phyloP scores from a whole-genome alignment of 2,888 invertebrate species.

The Drosophila aldrichi region DNA sequence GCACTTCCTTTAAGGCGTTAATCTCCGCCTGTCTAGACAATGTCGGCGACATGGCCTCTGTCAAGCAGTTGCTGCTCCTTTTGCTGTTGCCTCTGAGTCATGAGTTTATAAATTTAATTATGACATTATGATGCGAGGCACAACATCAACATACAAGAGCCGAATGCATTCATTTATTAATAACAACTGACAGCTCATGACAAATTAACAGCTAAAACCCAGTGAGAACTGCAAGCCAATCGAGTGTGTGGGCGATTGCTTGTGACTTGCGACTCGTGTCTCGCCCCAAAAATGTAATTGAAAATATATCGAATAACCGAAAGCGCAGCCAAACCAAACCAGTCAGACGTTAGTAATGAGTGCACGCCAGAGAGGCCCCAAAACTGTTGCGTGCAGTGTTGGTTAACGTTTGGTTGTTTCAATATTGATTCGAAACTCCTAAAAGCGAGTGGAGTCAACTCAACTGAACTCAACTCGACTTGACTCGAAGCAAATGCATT shows the following conservation, averaged over 20 bases:
- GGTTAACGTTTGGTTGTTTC: conserved; percentile 49
- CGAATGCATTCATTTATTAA: conserved; percentile 61
- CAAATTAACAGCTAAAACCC: conserved; percentile 69
- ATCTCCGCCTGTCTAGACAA: conserved; percentile 64
- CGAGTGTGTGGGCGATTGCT: conserved; percentile 67
- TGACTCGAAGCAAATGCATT: conserved; percentile 62
- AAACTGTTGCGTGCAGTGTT: conserved; percentile 65
- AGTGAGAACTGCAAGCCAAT: conserved; percentile 20
- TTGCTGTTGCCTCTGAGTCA: conserved; percentile 60
- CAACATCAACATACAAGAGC: conserved; percentile 20
- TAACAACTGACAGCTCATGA: conserved; percentile 72
- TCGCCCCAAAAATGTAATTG: conserved; percentile 26
- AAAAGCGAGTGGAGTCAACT: conserved; percentile 15
- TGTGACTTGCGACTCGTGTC: conserved; percentile 61
- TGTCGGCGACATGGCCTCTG: conserved; percentile 48
- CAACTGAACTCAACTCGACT: too few species aligned
- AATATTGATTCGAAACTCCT: conserved; percentile 49
- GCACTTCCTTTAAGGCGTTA: conserved; percentile 24
- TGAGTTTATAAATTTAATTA: conserved; percentile 74
- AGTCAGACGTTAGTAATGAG: conserved; percentile 67
- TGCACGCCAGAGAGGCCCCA: conserved; percentile 38
- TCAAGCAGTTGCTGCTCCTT: conserved; percentile 6
- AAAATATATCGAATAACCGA: conserved; percentile 66
- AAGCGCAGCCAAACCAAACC: conserved; percentile 60
- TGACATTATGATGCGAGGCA: conserved; percentile 76